A percentile compares a stretch with the other conserved stretches of the same genome.
Conservation (phyloP, 2,797 vertebrate species). For the Amphiprion clarkii region DNA sequence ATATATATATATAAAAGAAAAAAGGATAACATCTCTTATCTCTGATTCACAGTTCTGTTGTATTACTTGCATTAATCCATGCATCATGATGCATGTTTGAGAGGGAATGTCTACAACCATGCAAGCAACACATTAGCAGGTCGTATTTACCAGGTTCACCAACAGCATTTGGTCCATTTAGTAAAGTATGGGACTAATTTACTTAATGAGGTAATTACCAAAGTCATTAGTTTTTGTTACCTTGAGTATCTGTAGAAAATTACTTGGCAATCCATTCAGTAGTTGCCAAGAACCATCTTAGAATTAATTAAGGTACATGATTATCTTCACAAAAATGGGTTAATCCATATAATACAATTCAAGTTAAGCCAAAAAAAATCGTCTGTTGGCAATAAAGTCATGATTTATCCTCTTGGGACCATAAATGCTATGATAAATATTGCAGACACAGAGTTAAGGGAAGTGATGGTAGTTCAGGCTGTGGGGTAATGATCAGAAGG, state of each 20-base stretch:
- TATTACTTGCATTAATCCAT: background rate
- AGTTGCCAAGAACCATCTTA: background rate
- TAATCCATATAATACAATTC: too few relatives aligned
- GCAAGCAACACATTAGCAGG: background rate
- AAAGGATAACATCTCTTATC: fast-evolving
- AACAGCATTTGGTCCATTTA: background rate
- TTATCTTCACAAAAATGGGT: too few relatives aligned
- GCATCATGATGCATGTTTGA: background rate
- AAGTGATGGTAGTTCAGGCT: too few relatives aligned
- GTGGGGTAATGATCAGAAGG: too few relatives aligned
- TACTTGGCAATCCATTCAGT: background rate
- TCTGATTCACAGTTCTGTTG: background rate
- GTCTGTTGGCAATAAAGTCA: too few relatives aligned
- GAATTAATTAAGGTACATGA: background rate
- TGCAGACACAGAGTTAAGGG: too few relatives aligned
- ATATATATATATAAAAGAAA: background rate
- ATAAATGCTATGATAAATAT: too few relatives aligned
- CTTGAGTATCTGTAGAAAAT: too few relatives aligned
- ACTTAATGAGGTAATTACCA: background rate
- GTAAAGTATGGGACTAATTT: background rate
- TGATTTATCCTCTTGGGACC: too few relatives aligned
- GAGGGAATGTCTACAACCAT: background rate
- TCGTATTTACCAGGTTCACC: background rate
- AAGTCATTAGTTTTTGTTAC: background rate
- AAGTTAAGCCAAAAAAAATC: too few relatives aligned